Evolutionary conservation across 2,113 vertebrate genomes (phyloP), one percentile per base, ranked within the genome.

Genomic region (Perognathus longimembris): DNA sequence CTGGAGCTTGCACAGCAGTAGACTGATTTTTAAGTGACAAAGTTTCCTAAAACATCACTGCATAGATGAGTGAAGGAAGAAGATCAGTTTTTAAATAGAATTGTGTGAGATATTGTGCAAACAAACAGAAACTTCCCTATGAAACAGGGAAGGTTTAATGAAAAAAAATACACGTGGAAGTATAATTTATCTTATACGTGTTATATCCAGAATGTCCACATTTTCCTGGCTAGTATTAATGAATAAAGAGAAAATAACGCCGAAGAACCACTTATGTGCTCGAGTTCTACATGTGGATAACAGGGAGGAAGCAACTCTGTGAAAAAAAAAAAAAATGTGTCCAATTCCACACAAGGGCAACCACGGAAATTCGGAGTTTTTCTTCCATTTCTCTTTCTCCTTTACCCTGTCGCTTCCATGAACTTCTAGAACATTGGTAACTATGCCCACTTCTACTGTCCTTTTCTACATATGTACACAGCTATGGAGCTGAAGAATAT

Each of bases 321-420:
- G n/a, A n/a, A n/a, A n/a, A n/a, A 8, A 30, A 10, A 18, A 4
- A n/a, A 30, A 75, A 22, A 1, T 18, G 6, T 32, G 5, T 67
- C 12, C 20, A 59, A 14, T 11, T 66, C 28, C 63, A 79, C n/a
- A 7, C 14, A 63, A 83, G 57, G 20, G 3, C 0, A 50, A 3
- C 6, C 36, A n/a, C 5, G 0, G 0, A 50, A 1, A 12, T 2
- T 0, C 18, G n/a, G 2, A n/a, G 18, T 34, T 7, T 84, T n/a
- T 61, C 42, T 24, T 11, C 10, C 7, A 3, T 32, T 66, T 74
- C 3, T 54, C 50, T 15, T 54, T 54, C 50, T n/a, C 11, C 5
- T 26, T 50, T 18, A 4, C 0, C 12, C 21, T 40, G 17, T 3
- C 0, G 9, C 32, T 94, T 64, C 54, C 4, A 7, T 80, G 11